phyloP scores from a whole-genome alignment of 92 coral and sea anemone genomes.

The Muricea muricata region DNA sequence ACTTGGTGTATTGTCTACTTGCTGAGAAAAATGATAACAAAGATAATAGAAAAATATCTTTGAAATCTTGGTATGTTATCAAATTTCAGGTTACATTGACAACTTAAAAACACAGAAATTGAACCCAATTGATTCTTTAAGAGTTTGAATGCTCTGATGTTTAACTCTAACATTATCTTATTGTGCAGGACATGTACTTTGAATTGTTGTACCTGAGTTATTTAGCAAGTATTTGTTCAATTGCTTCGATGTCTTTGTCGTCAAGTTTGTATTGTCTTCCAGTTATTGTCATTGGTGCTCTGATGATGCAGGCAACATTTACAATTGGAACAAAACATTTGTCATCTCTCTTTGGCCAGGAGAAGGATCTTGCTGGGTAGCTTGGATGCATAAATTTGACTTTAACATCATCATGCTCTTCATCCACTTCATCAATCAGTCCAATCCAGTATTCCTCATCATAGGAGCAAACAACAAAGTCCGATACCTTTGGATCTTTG shows the following conservation, averaged over 20 bases:
- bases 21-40: constrained; percentile 38
- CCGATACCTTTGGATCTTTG: background rate
- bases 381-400: constrained; percentile 59
- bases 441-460: background rate
- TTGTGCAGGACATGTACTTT: background rate
- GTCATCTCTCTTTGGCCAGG: constrained; percentile 45
- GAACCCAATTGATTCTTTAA: background rate
- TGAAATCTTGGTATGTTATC: background rate
- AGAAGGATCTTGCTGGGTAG: constrained; percentile 49
- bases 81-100: background rate
- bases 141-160: background rate
- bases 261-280: constrained; percentile 51
- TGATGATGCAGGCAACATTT: constrained; percentile 40
- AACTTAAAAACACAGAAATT: background rate
- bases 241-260: constrained; percentile 37
- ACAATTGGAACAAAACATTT: constrained; percentile 48
- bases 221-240: constrained; percentile 35
- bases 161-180: background rate
- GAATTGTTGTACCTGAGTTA: background rate
- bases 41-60: constrained; percentile 16
- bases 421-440: constrained; percentile 19
- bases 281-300: constrained; percentile 53
- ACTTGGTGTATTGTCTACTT: constrained; percentile 49
- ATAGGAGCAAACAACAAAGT: constrained; percentile 39
- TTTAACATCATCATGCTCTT: constrained; percentile 51